Conservation (phyloP, 2,888 invertebrate genomes). For the Andrena flavipes region DNA sequence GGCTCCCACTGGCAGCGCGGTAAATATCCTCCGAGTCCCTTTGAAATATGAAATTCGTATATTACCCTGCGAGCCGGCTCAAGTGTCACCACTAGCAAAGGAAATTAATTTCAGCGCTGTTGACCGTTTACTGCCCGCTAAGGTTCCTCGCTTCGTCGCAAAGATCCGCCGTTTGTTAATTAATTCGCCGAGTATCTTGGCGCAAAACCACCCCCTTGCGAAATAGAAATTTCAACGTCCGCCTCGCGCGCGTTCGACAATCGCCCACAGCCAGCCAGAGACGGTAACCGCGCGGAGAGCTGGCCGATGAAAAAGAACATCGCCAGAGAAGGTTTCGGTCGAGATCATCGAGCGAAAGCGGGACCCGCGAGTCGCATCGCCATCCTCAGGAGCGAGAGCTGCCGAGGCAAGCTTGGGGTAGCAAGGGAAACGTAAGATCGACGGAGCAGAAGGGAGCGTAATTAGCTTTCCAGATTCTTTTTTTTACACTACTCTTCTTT, state of each 20-base stretch:
- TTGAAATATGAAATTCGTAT: slow-evolving; percentile 7
- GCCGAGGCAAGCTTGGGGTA: neutral
- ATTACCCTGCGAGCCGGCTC: neutral
- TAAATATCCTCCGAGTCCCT: slow-evolving; percentile 1
- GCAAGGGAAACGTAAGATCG: slow-evolving; percentile 42
- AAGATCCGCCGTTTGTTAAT: neutral
- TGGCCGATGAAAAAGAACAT: neutral
- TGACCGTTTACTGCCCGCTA: neutral
- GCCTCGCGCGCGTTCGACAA: too few relatives aligned
- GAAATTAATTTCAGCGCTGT: slow-evolving; percentile 16
- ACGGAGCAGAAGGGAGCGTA: slow-evolving; percentile 51
- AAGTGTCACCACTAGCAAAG: neutral
- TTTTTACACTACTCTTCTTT: neutral
- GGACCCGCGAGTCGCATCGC: neutral
- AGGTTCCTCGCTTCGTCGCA: neutral
- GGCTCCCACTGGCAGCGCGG: neutral
- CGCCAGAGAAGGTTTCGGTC: neutral
- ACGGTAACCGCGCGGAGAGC: too few relatives aligned
- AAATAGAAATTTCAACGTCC: too few relatives aligned
- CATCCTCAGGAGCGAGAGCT: slow-evolving; percentile 4
- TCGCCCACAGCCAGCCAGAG: too few relatives aligned
- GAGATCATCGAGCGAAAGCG: neutral
- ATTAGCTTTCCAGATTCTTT: slow-evolving; percentile 61
- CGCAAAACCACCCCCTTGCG: too few relatives aligned
- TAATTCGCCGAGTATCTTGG: neutral